Evolutionary conservation across 2,113 vertebrate genomes (phyloP).

Genomic region (Astur gentilis): DNA sequence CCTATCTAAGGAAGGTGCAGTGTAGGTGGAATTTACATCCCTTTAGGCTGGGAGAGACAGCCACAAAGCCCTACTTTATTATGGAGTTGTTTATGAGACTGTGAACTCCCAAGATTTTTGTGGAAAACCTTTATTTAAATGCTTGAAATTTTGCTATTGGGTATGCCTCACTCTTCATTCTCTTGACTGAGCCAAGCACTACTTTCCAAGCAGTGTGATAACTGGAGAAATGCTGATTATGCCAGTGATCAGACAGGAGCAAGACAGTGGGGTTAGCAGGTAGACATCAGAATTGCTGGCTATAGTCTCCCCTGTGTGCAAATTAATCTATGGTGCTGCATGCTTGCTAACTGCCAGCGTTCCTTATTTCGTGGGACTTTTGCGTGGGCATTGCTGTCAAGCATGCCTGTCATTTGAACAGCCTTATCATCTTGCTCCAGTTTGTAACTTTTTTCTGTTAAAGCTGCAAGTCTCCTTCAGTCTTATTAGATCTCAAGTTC

Average conservation of each 20-base stretch:
- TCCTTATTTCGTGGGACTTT: neutral
- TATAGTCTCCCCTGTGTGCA: neutral
- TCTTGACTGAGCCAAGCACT: neutral
- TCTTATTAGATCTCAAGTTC: neutral
- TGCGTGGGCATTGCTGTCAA: neutral
- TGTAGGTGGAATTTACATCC: neutral
- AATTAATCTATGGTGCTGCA: neutral
- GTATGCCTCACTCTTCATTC: neutral
- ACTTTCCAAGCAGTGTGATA: neutral
- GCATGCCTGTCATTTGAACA: neutral
- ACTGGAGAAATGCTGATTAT: neutral
- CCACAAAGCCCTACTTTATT: neutral
- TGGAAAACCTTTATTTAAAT: neutral
- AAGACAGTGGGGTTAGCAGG: neutral
- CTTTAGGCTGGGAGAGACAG: neutral
- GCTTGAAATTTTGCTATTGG: neutral
- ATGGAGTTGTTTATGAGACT: neutral
- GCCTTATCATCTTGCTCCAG: neutral
- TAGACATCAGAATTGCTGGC: neutral
- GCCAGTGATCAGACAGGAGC: neutral
- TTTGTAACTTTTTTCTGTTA: neutral
- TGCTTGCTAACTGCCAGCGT: neutral
- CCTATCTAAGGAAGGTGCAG: neutral
- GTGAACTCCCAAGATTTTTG: neutral
- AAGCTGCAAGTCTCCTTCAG: neutral